phyloP scores from a whole-genome alignment of 2,888 invertebrate genomes.

The Cheiracanthium punctorium region DNA sequence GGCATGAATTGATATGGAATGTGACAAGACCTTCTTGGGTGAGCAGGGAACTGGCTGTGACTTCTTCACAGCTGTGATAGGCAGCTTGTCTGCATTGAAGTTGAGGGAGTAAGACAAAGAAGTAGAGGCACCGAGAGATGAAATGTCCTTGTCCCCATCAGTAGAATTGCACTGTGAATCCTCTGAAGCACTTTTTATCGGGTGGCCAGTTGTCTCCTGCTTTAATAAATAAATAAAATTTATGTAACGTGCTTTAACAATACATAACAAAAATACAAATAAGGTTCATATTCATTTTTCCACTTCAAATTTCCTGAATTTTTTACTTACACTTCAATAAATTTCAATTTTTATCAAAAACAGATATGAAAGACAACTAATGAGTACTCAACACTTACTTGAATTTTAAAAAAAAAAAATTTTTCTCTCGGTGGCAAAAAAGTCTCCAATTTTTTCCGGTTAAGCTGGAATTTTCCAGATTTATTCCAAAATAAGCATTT shows the following conservation, averaged over 20 bases:
- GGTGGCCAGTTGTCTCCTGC: constrained; percentile 16
- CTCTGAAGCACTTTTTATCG: constrained; percentile 10
- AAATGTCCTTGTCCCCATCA: constrained; percentile 24
- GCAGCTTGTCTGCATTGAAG: neutral
- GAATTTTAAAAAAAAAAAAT: too few species aligned
- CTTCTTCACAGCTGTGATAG: neutral
- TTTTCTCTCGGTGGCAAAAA: too few species aligned
- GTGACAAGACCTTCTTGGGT: constrained; percentile 37
- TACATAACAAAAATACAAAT: neutral
- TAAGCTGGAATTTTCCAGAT: too few species aligned
- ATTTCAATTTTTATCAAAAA: too few species aligned
- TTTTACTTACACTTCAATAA: too few species aligned
- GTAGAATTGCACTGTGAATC: neutral
- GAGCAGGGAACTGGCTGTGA: neutral
- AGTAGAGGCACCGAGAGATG: constrained; percentile 20
- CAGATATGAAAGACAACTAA: too few species aligned
- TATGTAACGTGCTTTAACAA: neutral
- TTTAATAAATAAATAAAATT: neutral
- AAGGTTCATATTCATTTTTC: too few species aligned
- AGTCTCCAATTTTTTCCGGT: too few species aligned
- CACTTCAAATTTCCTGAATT: too few species aligned
- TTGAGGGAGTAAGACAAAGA: neutral
- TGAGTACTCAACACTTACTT: too few species aligned
- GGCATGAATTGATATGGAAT: constrained; percentile 50
- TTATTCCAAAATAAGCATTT: too few species aligned